phyloP scores from a whole-genome alignment of 2,797 vertebrate genomes.

The Myripristis murdjan region DNA sequence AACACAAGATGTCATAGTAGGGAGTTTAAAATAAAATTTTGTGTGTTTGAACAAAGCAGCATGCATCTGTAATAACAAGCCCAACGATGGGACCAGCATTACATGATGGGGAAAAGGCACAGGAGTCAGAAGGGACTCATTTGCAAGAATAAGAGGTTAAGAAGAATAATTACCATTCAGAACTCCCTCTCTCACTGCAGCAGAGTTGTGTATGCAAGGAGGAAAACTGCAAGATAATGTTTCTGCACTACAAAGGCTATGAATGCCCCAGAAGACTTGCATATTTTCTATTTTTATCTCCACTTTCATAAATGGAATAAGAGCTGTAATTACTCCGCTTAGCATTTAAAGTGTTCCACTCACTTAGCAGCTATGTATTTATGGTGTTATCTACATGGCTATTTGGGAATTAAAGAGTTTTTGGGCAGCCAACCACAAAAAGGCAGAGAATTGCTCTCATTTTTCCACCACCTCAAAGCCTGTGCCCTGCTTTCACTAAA shows the following conservation, averaged over 20 bases:
- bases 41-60: too few species aligned
- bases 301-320: constrained; percentile 53
- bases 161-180: background rate
- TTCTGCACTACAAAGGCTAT: constrained; percentile 1
- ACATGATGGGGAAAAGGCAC: background rate
- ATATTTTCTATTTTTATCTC: constrained; percentile 62
- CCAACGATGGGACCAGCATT: too few species aligned
- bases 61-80: too few species aligned
- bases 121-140: background rate
- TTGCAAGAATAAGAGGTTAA: background rate
- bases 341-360: constrained; percentile 70
- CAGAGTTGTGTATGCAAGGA: background rate
- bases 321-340: constrained; percentile 71
- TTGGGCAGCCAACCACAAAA: constrained; percentile 69
- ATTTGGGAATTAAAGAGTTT: constrained; percentile 74
- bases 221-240: background rate
- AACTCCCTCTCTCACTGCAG: background rate
- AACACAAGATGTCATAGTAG: too few species aligned
- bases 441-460: constrained; percentile 48
- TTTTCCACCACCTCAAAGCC: constrained; percentile 49
- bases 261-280: constrained; percentile 24
- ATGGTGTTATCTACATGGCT: constrained; percentile 67
- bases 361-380: constrained; percentile 68
- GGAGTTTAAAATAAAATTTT: too few species aligned
- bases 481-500: constrained; percentile 6